Evolutionary conservation across 2,797 vertebrate species (phyloP).

Genomic region (Poecilia gillii): DNA sequence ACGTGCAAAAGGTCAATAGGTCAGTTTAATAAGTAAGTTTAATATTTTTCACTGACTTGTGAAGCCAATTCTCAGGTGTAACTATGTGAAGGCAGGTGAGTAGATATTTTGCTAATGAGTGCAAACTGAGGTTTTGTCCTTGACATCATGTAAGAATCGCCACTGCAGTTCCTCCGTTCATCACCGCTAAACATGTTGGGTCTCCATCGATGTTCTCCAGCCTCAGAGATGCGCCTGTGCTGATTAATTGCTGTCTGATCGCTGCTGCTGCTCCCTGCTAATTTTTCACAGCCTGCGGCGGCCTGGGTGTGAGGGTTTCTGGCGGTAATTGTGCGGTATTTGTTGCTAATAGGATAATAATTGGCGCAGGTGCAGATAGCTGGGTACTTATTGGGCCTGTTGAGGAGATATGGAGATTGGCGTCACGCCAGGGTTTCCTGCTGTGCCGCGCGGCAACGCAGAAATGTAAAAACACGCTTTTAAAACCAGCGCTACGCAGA

Average conservation of each 20-base stretch:
- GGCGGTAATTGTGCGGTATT: constrained; percentile 83
- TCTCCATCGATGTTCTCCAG: constrained; percentile 49
- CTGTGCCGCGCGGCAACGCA: constrained; percentile 53
- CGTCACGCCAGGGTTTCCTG: constrained; percentile 63
- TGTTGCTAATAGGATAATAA: constrained; percentile 87
- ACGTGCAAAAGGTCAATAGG: too few species aligned
- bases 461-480: constrained; percentile 74
- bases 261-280: constrained; percentile 67
- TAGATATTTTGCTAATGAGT: not conserved
- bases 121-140: not conserved
- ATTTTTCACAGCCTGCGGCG: constrained; percentile 65
- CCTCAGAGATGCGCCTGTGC: constrained; percentile 61
- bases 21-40: too few species aligned
- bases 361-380: constrained; percentile 85
- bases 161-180: constrained; percentile 37
- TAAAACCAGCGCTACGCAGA: constrained; percentile 63
- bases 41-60: not conserved
- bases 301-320: constrained; percentile 71
- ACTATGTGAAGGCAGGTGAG: not conserved
- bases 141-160: not conserved
- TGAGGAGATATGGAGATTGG: constrained; percentile 72
- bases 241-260: constrained; percentile 81
- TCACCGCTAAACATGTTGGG: constrained; percentile 62
- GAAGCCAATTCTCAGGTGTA: not conserved
- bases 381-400: constrained; percentile 73